Percentiles rank a stretch among this genome's conserved stretches.
Evolutionary conservation across 2,888 invertebrate genomes (phyloP).

Genomic region (Hydriomena furcata): DNA sequence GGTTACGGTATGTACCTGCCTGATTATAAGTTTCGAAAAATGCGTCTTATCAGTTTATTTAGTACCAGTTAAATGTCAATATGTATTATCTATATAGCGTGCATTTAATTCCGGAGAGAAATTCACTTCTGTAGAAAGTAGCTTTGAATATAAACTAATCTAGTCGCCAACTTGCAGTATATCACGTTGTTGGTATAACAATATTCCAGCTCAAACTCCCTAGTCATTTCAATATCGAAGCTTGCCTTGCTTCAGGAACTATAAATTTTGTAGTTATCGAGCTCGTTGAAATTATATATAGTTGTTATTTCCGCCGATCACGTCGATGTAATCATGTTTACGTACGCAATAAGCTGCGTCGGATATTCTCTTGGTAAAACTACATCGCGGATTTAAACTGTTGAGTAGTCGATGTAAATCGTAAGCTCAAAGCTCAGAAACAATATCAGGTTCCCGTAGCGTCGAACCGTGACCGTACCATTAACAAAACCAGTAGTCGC

Average conservation of each 20-base stretch:
- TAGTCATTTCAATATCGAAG: constrained; percentile 40
- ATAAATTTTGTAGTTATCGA: constrained; percentile 17
- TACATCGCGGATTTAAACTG: constrained; percentile 15
- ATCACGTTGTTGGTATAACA: constrained; percentile 58
- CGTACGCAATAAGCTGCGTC: constrained; percentile 7
- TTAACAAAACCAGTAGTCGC: constrained; percentile 35
- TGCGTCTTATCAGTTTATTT: constrained; percentile 1
- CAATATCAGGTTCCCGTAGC: constrained; percentile 31
- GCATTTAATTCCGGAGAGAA: constrained; percentile 56
- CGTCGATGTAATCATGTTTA: constrained; percentile 14
- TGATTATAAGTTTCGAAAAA: constrained; percentile 7
- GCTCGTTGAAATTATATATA: constrained; percentile 17
- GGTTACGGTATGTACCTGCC: constrained; percentile 70
- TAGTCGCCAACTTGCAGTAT: constrained; percentile 64
- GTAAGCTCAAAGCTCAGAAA: constrained; percentile 12
- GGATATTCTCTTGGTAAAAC: constrained; percentile 15
- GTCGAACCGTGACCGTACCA: constrained; percentile 29
- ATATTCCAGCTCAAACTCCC: constrained; percentile 54
- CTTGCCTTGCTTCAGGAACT: constrained; percentile 23
- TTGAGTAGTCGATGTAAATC: constrained; percentile 7
- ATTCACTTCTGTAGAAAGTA: constrained; percentile 68
- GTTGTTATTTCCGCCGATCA: constrained; percentile 12
- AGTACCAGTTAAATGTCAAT: constrained; percentile 10
- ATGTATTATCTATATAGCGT: constrained; percentile 13
- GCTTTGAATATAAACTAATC: constrained; percentile 73